Conservation (phyloP, 2,113 vertebrate species). For the Ailurus styani region DNA sequence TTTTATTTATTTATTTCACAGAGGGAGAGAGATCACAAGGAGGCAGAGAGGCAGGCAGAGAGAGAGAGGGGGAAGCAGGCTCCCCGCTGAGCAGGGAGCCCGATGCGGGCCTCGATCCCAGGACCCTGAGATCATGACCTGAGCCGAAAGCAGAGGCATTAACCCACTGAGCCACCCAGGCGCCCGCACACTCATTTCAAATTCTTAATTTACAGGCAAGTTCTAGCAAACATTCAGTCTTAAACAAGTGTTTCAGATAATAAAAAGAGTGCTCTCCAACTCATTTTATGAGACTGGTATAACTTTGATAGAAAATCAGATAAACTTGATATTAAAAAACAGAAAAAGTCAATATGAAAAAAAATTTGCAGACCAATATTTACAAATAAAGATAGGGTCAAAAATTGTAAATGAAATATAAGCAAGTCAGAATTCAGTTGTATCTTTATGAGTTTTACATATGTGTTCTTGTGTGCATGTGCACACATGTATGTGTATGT, state of each 20-base stretch:
- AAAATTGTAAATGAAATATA: constrained; percentile 7
- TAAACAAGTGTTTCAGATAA: neutral
- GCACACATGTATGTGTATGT: neutral
- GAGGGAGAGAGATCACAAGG: too few species aligned
- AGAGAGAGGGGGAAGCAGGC: too few species aligned
- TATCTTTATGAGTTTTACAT: neutral
- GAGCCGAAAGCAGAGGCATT: too few species aligned
- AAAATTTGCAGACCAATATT: neutral
- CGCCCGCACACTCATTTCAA: neutral
- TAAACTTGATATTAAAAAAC: neutral
- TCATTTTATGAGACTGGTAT: neutral
- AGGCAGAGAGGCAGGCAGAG: too few species aligned
- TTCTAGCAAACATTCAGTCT: neutral
- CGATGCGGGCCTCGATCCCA: too few species aligned
- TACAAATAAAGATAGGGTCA: neutral
- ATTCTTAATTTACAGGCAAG: neutral
- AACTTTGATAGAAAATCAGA: neutral
- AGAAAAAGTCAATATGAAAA: neutral
- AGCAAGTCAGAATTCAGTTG: neutral
- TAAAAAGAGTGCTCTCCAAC: neutral
- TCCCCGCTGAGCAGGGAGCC: too few species aligned
- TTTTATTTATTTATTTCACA: too few species aligned
- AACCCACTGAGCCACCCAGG: too few species aligned
- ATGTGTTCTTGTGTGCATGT: neutral
- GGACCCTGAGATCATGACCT: too few species aligned